Percentiles rank a stretch among this genome's conserved stretches.
phyloP scores from a whole-genome alignment of 1,140 invertebrate species.

The Bombus impatiens region DNA sequence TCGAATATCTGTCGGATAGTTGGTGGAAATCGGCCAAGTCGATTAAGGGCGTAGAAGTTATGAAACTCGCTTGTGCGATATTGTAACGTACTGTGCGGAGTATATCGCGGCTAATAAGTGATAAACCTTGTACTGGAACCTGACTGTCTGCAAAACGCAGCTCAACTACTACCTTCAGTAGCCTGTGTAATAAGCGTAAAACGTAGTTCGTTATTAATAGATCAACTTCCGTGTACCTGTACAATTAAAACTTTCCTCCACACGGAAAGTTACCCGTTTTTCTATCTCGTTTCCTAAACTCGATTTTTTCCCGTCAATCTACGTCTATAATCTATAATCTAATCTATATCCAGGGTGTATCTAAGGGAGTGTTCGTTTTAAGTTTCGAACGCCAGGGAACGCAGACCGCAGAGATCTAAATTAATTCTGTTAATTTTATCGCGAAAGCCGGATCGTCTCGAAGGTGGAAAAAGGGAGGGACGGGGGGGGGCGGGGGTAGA shows the following conservation, averaged over 20 bases:
- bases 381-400: too few relatives aligned
- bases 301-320: not conserved
- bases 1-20: not conserved
- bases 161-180: not conserved
- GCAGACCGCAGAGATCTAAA: not conserved
- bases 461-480: not conserved
- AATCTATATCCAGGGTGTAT: not conserved
- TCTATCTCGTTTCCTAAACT: not conserved
- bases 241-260: not conserved
- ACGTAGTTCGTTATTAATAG: not conserved
- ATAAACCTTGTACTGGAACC: slow-evolving; percentile 17
- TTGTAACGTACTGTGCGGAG: not conserved
- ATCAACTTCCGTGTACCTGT: not conserved
- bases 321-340: too few relatives aligned
- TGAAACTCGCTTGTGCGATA: not conserved
- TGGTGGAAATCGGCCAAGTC: not conserved
- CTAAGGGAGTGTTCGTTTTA: not conserved
- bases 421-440: slow-evolving; percentile 48
- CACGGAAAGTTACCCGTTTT: not conserved
- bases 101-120: slow-evolving; percentile 22
- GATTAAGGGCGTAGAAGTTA: slow-evolving; percentile 12
- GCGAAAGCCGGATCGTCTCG: not conserved
- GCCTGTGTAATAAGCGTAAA: not conserved
- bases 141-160: not conserved
- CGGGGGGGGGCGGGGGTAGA: too few relatives aligned